phyloP scores from a whole-genome alignment of 2,888 invertebrate genomes.

The Cantharis nigra region DNA sequence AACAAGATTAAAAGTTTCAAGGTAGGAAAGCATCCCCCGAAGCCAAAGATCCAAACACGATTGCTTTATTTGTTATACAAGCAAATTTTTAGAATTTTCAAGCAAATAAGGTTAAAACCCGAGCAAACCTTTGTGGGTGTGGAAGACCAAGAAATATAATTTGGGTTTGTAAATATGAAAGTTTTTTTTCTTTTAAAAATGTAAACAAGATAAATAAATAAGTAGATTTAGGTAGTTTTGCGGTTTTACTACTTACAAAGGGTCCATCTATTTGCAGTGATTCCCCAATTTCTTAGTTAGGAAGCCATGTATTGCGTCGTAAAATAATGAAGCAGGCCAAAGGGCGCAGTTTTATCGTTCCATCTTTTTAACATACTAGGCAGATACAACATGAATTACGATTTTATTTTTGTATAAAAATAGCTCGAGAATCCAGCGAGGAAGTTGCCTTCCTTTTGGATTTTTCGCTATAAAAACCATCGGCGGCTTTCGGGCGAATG shows the following conservation, averaged over 20 bases:
- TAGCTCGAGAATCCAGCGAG: not conserved
- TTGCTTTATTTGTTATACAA: not conserved
- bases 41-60: not conserved
- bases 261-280: not conserved
- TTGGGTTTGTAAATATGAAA: not conserved
- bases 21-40: not conserved
- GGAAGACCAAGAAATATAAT: not conserved
- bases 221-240: not conserved
- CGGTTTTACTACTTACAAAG: not conserved
- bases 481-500: not conserved
- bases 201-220: not conserved
- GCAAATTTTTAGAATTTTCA: not conserved
- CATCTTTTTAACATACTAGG: not conserved
- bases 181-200: not conserved
- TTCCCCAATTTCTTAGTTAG: not conserved
- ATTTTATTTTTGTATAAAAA: not conserved
- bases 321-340: not conserved
- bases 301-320: not conserved
- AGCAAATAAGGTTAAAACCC: not conserved
- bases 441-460: not conserved
- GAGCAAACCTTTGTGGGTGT: not conserved
- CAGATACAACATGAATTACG: not conserved
- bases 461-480: not conserved
- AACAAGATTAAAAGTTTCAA: not conserved
- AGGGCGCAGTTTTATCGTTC: not conserved